Evolutionary conservation across 1,140 invertebrate genomes (phyloP), one percentile per base, ranked within the genome.

Genomic region (Bilobella aurantiaca): DNA sequence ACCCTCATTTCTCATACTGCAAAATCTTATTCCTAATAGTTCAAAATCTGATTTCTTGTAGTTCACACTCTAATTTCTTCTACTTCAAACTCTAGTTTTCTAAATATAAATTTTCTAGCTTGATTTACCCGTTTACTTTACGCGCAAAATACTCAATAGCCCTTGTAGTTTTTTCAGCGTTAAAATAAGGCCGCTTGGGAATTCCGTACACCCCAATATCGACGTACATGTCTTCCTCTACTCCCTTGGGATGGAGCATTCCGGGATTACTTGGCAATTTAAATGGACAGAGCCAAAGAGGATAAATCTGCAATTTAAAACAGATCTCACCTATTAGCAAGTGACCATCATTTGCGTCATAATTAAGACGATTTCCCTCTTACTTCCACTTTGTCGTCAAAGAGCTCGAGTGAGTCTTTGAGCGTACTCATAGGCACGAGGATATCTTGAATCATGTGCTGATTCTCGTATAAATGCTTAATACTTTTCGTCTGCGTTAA

Each of bases 371-470:
- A n/a, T n/a, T n/a, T n/a, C n/a, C n/a, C n/a, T n/a, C 61, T 71
- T 74, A 88, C 87, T 77, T 88, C 77, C 63, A 90, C 79, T 73
- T 86, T 82, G 16, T 85, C 75, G 74, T 91, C 81, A 74, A 91
- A 87, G 28, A 82, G 75, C 21, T 81, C 65, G 1, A 92, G 76
- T 21, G 85, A 80, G 1, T 84, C 77, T 69, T 83, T 79, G 8
- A 91, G 73, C 1, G 76, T 76, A 18, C 79, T 77, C 23, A 89
- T 77, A 0, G 89, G 90, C 1, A 93, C 80, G 56, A 93, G 78
- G 85, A 92, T 89, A 74, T 93, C 90, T 75, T 91, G 88, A 58
- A 91, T 84, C n/a, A 91, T 81, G 75, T 91, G 89, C 63, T 85
- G 82, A 64, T 85, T 82, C 72, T 91, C 87, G 74, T 91, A 91